Base-by-base conservation (phyloP, 1,140 invertebrate genomes). In the Caenorhabditis brenneri region DNA sequence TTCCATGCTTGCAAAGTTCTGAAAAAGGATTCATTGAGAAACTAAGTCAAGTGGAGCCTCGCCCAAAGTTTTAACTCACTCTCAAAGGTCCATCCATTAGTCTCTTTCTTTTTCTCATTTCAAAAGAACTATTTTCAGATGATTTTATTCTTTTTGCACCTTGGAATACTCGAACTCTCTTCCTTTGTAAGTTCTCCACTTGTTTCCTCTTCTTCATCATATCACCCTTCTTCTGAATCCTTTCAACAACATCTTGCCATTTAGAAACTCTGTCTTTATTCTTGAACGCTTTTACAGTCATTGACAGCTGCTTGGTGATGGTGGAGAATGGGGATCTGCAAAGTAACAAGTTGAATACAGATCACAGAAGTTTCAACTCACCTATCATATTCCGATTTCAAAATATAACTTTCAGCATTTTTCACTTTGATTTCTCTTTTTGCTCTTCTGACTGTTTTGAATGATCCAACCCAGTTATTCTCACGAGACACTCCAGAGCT, bases 181-280 rank as follows among this genome's bases (percentile, higher is more conserved):
- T 87, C 36, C 49, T 46, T 22, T 88, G 49, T 3, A 82, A 16
- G 6, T 87, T 81, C 60, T 84, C 86, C 1, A 82, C 29, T 55
- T 53, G 27, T 39, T 74, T 58, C 42, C 65, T 80, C 24, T 82
- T 58, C 27, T 65, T 69, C 36, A 83, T 27, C 31, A 79, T 27
- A 36, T 48, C 81, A 15, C 60, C 24, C 3, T 84, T 27, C 3
- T 86, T 79, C 22, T 39, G 33, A n/a, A 87, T 83, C 19, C 79
- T 48, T 22, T 79, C 31, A 9, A 89, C 27, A 6, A 84, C 86
- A 6, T 84, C 69, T 82, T 88, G 85, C 88, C 88, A 89, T 31
- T 88, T 88, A 42, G 51, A 87, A n/a, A 33, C 7, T 22, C 42
- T 39, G 0, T 86, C 36, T n/a, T 79, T 79, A 24, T 85, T 81